Conservation (phyloP, 2,888 invertebrate species). For the Drosophila niveifrons region DNA sequence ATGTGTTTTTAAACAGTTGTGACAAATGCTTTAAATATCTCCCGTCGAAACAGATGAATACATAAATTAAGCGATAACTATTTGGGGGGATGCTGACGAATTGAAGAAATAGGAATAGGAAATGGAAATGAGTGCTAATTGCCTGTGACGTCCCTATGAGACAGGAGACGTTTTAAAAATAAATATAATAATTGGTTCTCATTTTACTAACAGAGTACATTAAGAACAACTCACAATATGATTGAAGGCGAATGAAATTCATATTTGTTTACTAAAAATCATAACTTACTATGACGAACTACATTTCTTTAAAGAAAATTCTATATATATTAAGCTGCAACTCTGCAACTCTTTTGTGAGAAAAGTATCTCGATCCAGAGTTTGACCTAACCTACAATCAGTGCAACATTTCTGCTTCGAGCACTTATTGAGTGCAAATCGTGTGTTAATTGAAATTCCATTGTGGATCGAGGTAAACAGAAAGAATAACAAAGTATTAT, state of each 20-base stretch:
- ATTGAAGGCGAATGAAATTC: background rate
- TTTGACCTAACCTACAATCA: background rate
- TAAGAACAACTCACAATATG: background rate
- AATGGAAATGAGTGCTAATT: conserved; percentile 45
- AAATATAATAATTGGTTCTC: conserved; percentile 3
- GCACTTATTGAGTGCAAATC: conserved; percentile 45
- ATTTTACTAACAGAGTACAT: background rate
- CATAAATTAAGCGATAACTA: conserved; percentile 41
- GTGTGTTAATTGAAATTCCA: conserved; percentile 64
- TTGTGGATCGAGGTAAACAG: conserved; percentile 12
- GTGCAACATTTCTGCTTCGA: conserved; percentile 2
- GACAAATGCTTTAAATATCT: conserved; percentile 67
- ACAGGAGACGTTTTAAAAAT: conserved; percentile 19
- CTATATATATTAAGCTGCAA: background rate
- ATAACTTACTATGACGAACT: no score
- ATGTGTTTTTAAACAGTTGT: conserved; percentile 74
- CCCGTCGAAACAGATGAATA: conserved; percentile 25
- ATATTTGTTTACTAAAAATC: background rate
- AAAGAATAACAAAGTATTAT: conserved; percentile 23
- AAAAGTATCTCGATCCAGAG: background rate
- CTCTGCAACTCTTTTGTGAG: background rate
- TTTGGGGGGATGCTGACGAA: conserved; percentile 13
- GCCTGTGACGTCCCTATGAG: conserved; percentile 33
- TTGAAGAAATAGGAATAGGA: conserved; percentile 16
- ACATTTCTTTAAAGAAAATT: no score